Evolutionary conservation across 2,797 vertebrate genomes (phyloP), one percentile per base, ranked within the genome.

Genomic region (Selene dorsalis): DNA sequence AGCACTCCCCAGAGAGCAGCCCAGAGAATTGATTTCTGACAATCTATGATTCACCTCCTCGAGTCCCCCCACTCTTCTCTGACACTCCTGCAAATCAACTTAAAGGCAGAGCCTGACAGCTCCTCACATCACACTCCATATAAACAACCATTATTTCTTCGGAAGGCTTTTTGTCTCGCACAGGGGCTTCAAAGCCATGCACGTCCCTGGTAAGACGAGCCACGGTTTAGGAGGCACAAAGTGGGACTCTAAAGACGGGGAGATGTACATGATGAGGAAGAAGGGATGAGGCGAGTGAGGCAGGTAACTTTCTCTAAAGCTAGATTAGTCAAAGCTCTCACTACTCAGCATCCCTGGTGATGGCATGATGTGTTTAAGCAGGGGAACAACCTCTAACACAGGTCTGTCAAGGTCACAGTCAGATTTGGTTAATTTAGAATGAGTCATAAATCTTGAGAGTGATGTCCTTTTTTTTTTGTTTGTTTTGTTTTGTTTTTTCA

Each of bases 11-110:
- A 22, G 91, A 92, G 93, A 93, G 82, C 76, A 63, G 89, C 87
- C 89, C 85, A 75, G 77, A 89, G 92, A 94, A 95, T 94, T 94
- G 94, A 95, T 94, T 94, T 91, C 91, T 94, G 94, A 94, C 93
- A 91, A 94, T 93, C 89, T 85, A 78, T 82, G 91, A 93, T 94
- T 93, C 93, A 91, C 92, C 90, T 92, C 90, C 85, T 84, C 55
- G 43, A 92, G 88, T 90, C 85, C 79, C 79, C 80, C 79, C 86
- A 82, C 84, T 88, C 86, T 87, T 87, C 87, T 84, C 78, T 81
- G 89, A 92, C 91, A 91, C 91, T 91, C 84, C 88, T 83, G 92
- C 92, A 94, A 95, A 95, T 95, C 93, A 95, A 92, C 89, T 93
- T 93, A 93, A 93, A 95, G 91, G 90, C 89, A 92, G 79, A 68